These are phyloP conservation scores for Hyles vespertilio DNA, from an alignment of 1,140 invertebrate species.

Conservation along the genomic window DNA sequence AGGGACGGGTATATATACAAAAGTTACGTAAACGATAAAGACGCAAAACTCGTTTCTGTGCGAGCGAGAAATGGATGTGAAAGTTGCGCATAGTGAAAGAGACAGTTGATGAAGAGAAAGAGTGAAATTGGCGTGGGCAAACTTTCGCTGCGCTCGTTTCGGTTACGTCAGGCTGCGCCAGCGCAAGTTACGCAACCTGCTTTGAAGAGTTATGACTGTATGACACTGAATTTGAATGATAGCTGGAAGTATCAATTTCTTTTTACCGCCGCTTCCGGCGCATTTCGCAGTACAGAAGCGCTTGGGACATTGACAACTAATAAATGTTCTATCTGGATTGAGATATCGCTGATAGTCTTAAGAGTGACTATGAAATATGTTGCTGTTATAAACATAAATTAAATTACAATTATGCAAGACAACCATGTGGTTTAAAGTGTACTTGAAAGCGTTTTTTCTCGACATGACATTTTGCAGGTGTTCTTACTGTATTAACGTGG, in stretches of 20 bases:
- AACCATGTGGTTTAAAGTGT: too few species aligned
- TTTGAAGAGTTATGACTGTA: conserved; percentile 56
- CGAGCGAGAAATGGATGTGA: conserved; percentile 30
- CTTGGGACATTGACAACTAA: conserved; percentile 2
- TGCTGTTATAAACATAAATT: too few species aligned
- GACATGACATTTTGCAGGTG: too few species aligned
- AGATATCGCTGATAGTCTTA: not conserved
- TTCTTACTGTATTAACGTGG: too few species aligned
- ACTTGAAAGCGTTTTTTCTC: too few species aligned
- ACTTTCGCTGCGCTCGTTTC: conserved; percentile 72
- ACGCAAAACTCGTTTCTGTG: conserved; percentile 28
- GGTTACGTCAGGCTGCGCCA: conserved; percentile 50
- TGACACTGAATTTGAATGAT: conserved; percentile 66
- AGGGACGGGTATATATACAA: conserved; percentile 34
- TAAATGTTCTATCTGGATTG: not conserved
- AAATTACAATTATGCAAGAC: too few species aligned
- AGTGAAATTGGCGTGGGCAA: conserved; percentile 66
- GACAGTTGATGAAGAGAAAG: conserved; percentile 50
- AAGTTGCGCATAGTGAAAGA: conserved; percentile 29
- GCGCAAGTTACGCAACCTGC: conserved; percentile 44
- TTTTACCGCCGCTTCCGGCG: conserved; percentile 44
- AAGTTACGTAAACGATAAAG: conserved; percentile 29
- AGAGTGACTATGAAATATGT: too few species aligned
- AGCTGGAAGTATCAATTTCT: conserved; percentile 53
- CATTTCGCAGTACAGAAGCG: conserved; percentile 11